Conservation (phyloP, 2,888 invertebrate species). For the Morpho helenor region DNA sequence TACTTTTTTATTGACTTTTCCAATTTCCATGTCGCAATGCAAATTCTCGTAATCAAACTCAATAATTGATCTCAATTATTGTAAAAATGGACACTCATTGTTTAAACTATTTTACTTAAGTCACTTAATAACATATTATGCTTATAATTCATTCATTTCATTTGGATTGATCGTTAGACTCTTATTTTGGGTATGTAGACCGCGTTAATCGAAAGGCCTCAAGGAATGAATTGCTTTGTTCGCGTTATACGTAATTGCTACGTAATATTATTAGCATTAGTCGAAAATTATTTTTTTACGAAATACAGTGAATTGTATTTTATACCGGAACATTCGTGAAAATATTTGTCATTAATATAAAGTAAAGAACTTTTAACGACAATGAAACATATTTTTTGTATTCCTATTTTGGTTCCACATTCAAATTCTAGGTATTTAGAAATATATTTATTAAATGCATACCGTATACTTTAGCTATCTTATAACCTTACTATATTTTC, state of each 20-base stretch:
- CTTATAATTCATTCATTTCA: neutral
- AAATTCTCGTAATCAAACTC: too few relatives aligned
- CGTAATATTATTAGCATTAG: slow-evolving; percentile 6
- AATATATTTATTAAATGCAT: too few relatives aligned
- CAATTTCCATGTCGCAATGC: too few relatives aligned
- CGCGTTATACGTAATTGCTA: slow-evolving; percentile 11
- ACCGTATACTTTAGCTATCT: too few relatives aligned
- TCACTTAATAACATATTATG: neutral
- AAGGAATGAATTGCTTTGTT: slow-evolving; percentile 25
- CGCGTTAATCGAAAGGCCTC: slow-evolving; percentile 38
- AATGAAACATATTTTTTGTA: slow-evolving; percentile 1
- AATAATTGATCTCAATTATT: too few relatives aligned
- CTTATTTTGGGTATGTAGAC: slow-evolving; percentile 35
- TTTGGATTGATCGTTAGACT: slow-evolving; percentile 1
- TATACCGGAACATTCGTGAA: slow-evolving; percentile 7
- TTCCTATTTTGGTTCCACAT: too few relatives aligned
- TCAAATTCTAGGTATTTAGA: too few relatives aligned
- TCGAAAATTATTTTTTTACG: slow-evolving; percentile 1
- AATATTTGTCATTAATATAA: slow-evolving; percentile 5
- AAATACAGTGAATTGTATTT: neutral
- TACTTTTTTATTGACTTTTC: too few relatives aligned
- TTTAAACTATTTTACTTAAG: too few relatives aligned
- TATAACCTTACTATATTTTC: too few relatives aligned
- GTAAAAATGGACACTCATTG: too few relatives aligned
- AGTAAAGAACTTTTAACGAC: neutral